Evolutionary conservation across 2,797 vertebrate species (phyloP), one percentile per base, ranked within the genome.

Genomic region (Adelosebastes latens): DNA sequence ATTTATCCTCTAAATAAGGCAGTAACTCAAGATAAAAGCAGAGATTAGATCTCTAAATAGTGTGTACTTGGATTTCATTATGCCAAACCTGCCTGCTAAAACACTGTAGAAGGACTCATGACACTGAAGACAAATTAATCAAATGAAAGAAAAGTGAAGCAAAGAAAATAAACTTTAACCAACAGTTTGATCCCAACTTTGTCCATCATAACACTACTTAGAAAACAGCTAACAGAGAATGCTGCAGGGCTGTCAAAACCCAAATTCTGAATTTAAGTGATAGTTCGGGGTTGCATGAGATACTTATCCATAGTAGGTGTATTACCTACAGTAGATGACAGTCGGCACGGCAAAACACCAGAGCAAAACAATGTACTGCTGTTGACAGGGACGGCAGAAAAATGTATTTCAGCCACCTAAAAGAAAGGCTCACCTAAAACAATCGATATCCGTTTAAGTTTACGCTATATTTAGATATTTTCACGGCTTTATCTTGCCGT

Each of bases 221-320:
- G 5, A 39, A 68, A 67, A 39, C 25, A 55, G 34, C 63, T 73
- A 10, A 55, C 66, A 53, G 52, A 59, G 56, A 79, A 68, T 56
- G 34, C 69, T 78, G 14, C 31, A 20, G 20, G 14, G 59, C 75
- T 76, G 78, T 85, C 74, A 58, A 62, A 85, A 63, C 49, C 69
- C 20, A 22, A 11, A 25, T 39, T 80, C 70, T n/a, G 31, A 63
- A 46, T 46, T 46, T 20, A 46, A 20, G 42, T 46, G 42, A 46
- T 1, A 46, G 42, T 18, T 46, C 0, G 6, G 46, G 16, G 46
- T 49, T 49, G 16, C 0, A 20, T 49, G 46, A 49, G 46, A 6
- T 49, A 49, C 46, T 49, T 49, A 20, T 49, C 46, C 46, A 49
- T n/a, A 9, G 46, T 49, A 49, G 42, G 42, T 46, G 42, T 1